Conservation (phyloP, 2,113 vertebrate species). For the Dipodomys stephensi region DNA sequence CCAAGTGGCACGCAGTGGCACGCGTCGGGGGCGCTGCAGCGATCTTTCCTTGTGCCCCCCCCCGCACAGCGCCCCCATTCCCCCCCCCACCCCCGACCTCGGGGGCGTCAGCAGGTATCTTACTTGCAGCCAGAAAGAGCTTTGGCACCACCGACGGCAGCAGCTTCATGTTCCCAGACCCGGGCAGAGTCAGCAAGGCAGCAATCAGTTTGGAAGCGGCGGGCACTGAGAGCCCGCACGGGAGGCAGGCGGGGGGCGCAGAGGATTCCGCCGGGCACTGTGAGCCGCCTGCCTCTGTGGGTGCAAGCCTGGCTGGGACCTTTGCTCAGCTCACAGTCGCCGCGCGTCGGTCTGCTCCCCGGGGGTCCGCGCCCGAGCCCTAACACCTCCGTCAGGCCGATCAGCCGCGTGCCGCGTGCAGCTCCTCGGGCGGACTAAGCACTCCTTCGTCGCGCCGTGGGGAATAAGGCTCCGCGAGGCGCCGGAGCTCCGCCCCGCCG, state of each 20-base stretch:
- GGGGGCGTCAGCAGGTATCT: conserved; percentile 33
- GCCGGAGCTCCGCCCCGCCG: conserved; percentile 55
- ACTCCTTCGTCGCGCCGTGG: conserved; percentile 36
- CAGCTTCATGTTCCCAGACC: conserved; percentile 78
- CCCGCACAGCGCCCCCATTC: conserved; percentile 53
- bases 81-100: conserved; percentile 10
- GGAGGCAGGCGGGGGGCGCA: conserved; percentile 14
- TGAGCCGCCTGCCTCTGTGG: conserved; percentile 13
- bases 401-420: not conserved
- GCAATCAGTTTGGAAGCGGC: conserved; percentile 70
- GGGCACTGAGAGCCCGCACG: conserved; percentile 51
- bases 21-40: not conserved
- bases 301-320: conserved; percentile 45
- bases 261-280: conserved; percentile 19
- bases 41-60: not conserved
- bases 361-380: not conserved
- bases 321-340: not conserved
- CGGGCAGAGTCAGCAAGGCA: conserved; percentile 15
- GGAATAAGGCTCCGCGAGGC: conserved; percentile 60
- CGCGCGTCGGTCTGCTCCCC: not conserved
- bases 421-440: conserved; percentile 63
- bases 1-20: conserved; percentile 60
- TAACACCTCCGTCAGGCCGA: not conserved
- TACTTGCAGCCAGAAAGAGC: conserved; percentile 85
- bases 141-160: conserved; percentile 77